Base-by-base conservation (phyloP, 1,140 invertebrate species). In the Stratiolaelaps scimitus region DNA sequence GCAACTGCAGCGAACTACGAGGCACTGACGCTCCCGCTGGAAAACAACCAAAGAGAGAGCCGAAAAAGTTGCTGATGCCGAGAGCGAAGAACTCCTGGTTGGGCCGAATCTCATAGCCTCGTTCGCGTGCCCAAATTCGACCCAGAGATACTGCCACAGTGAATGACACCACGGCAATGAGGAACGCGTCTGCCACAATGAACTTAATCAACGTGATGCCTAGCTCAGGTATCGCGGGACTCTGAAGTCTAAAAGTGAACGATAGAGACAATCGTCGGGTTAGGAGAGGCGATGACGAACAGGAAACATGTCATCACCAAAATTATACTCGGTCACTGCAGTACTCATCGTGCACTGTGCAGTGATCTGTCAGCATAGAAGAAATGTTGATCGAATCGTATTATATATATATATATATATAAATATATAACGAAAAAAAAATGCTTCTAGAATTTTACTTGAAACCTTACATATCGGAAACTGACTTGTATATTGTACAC, bases 41-140 rank as follows among this genome's bases (percentile, higher is more conserved):
- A 68, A 79, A 82, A 60, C 80, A 79, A 17, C 74, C 74, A 72
- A 79, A 80, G 67, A 80, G 74, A 1, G 80, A 80, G 30, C 76
- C 73, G 26, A 80, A 66, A 6, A 79, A 66, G 67, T 79, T 79
- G n/a, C 73, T 73, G 15, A 76, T 68, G n/a, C 80, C 80, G 69
- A 80, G 75, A 10, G 80, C 81, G 64, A 80, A 69, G 60, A 82
- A 70, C 69, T 81, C 81, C 76, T 82, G 81, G 69, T 80, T 81
- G 19, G 81, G 71, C 69, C 80, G 74, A 26, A 81, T 75, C 53
- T 75, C 75, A 72, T 83, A 82, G 65, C 77, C 76, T 71, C 82
- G 76, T 70, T 80, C 81, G 66, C 77, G 79, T 19, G 81, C 79
- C 65, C 81, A 76, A 43, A 81, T 73, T 71, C 82, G 81, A 5